A percentile compares a stretch with the other conserved stretches of the same genome.
Evolutionary conservation across 2,113 vertebrate genomes (phyloP).

Genomic region (Pimephales promelas): DNA sequence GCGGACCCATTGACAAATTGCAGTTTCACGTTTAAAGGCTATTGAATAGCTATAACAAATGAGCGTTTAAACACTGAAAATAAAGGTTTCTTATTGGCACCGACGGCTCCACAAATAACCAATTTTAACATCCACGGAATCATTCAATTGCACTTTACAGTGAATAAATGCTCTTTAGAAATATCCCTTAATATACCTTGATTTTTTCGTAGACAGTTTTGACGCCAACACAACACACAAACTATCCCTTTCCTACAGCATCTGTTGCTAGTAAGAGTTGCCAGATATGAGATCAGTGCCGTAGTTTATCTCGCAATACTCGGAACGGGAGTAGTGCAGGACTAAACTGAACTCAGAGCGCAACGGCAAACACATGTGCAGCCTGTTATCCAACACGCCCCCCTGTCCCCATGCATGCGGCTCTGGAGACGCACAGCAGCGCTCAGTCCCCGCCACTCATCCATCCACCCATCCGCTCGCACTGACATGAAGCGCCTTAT

Average conservation of each 20-base stretch:
- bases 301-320: neutral
- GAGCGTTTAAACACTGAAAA: neutral
- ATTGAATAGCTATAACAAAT: neutral
- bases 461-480: neutral
- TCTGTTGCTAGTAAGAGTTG: constrained; percentile 15
- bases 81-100: neutral
- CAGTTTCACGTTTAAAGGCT: neutral
- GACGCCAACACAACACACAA: neutral
- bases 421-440: constrained; percentile 1
- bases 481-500: constrained; percentile 26
- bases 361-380: constrained; percentile 38
- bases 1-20: neutral
- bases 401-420: constrained; percentile 41
- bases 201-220: neutral
- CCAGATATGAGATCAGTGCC: constrained; percentile 3
- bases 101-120: neutral
- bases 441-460: neutral
- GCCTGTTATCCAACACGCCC: constrained; percentile 52
- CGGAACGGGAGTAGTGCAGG: too few species aligned
- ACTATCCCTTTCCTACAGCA: neutral
- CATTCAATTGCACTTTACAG: neutral
- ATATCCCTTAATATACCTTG: neutral
- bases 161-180: neutral
- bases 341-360: constrained; percentile 33
- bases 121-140: neutral